A percentile compares a stretch with the other conserved stretches of the same genome.
Conservation (phyloP, 2,888 invertebrate species). For the Epinotia demarniana region DNA sequence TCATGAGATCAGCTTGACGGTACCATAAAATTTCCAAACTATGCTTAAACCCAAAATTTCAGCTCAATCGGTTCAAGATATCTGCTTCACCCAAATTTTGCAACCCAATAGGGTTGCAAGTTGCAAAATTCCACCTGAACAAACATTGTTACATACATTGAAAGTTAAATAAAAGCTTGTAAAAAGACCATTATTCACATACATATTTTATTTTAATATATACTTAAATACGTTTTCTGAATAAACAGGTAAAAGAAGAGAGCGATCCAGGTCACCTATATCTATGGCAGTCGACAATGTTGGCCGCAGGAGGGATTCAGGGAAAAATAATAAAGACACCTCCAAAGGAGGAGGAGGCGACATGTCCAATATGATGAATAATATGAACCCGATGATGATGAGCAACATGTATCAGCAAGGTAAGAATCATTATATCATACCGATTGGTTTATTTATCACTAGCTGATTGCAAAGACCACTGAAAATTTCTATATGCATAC, state of each 20-base stretch:
- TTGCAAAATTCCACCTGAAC: too few relatives aligned
- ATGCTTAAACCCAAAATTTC: too few relatives aligned
- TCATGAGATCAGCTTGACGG: too few relatives aligned
- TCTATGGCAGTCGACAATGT: conserved; percentile 60
- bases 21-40: too few relatives aligned
- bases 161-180: background rate
- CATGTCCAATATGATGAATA: conserved; percentile 65
- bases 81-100: background rate
- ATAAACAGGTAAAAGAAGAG: conserved; percentile 53
- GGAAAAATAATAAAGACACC: conserved; percentile 53
- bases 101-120: too few relatives aligned
- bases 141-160: too few relatives aligned
- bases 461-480: background rate
- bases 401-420: conserved; percentile 75
- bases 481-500: too few relatives aligned
- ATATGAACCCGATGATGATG: conserved; percentile 77
- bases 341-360: conserved; percentile 54
- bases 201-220: background rate
- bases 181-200: background rate
- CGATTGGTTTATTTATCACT: background rate
- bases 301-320: conserved; percentile 65
- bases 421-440: conserved; percentile 46
- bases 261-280: conserved; percentile 72
- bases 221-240: background rate
- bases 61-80: too few relatives aligned